Evolutionary conservation across 2,113 vertebrate species (phyloP), one percentile per base, ranked within the genome.

Genomic region (Nymphicus hollandicus): DNA sequence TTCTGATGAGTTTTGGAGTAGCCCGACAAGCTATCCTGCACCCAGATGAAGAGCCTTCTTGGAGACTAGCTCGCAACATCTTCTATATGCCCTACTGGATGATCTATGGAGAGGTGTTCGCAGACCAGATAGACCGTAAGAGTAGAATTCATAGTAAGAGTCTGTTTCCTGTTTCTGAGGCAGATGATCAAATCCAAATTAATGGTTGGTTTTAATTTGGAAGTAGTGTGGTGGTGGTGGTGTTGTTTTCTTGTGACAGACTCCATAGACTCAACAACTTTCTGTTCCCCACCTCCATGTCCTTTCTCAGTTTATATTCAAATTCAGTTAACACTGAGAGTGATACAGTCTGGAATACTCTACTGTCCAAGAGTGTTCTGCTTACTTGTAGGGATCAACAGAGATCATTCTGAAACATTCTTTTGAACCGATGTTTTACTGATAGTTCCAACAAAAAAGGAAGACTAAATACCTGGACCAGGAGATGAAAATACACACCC

Each of bases 51-150:
- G 99, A 99, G 93, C 99, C 99, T 8, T 99, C 99, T 3, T 99
- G 99, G 99, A 98, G 99, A 44, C 95, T 99, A 95, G 99, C 99
- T n/a, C 98, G 99, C 41, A 99, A 99, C 97, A 99, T 99, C 97
- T 99, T 99, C 98, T 99, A 99, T 97, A 99, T 99, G 99, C 99
- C 99, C 50, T 99, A 99, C 97, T 99, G 99, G 99, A 99, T 99
- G 99, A 99, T 99, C 98, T 99, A 99, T 17, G 99, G 99, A 92
- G 99, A 99, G 97, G 99, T 99, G 98, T 99, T 99, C 98, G 99
- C 99, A 87, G 99, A 99, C 98, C 99, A 99, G 98, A 99, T 99
- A 99, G 99, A 99, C 99, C 99, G 99, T 99, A 99, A 99, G 99
- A 99, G 97, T 99, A 99, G 99, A 99, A 97, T 99, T 98, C 98